These are phyloP conservation scores for Cliona cf. orientalis DNA, from an alignment of 37 sponge, comb jelly and placozoan species.

Conservation along the genomic window DNA sequence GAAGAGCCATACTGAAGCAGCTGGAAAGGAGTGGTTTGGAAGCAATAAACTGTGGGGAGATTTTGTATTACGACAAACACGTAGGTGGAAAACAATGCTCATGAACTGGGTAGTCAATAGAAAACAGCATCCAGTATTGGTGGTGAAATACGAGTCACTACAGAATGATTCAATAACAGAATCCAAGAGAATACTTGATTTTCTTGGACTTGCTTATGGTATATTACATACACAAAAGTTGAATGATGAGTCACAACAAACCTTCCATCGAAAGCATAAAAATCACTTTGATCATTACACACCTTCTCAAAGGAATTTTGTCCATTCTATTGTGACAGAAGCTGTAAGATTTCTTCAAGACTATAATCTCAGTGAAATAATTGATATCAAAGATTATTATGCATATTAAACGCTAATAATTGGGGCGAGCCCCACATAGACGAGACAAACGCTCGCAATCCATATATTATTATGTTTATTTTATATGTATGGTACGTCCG, in stretches of 20 bases:
- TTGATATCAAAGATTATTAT: too few species aligned
- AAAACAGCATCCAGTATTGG: neutral
- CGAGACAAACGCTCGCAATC: too few species aligned
- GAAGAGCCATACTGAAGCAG: neutral
- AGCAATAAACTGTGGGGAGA: constrained; percentile 17
- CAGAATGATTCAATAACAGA: constrained; percentile 5
- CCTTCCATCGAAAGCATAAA: too few species aligned
- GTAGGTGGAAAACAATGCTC: constrained; percentile 19
- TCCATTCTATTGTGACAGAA: neutral
- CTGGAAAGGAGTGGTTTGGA: neutral
- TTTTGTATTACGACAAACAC: constrained; percentile 14
- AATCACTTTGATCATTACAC: constrained; percentile 6
- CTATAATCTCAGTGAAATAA: too few species aligned
- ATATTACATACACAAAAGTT: neutral
- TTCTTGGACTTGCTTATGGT: constrained; percentile 15
- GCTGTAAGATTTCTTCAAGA: neutral
- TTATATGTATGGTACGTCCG: too few species aligned
- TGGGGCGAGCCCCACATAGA: too few species aligned
- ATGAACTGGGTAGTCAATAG: constrained; percentile 20
- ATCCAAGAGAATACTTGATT: constrained; percentile 15
- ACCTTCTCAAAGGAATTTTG: neutral
- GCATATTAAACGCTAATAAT: too few species aligned
- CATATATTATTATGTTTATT: too few species aligned
- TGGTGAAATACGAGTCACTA: constrained; percentile 56
- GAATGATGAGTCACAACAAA: neutral